phyloP scores from a whole-genome alignment of 2,797 vertebrate genomes.

The Rhinichthys osculus region DNA sequence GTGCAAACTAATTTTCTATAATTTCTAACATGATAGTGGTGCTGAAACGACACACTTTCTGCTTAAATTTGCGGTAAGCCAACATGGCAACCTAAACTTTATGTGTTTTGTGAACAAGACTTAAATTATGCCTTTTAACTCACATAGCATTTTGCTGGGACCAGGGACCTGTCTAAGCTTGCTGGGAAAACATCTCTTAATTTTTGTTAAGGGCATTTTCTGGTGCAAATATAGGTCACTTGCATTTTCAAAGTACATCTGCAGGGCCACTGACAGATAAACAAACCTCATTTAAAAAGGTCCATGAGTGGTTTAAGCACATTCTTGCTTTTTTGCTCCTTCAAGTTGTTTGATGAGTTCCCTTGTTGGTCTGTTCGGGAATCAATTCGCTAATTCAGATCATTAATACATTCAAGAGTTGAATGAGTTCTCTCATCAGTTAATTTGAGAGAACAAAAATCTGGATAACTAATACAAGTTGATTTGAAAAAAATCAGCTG shows the following conservation, averaged over 20 bases:
- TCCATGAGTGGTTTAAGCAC: conserved; percentile 10
- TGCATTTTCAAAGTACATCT: conserved; percentile 59
- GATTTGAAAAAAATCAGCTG: background rate
- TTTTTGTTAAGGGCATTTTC: conserved; percentile 58
- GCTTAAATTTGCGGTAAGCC: background rate
- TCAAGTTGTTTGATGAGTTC: background rate
- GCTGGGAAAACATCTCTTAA: conserved; percentile 55
- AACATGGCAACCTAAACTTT: background rate
- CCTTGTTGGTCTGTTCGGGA: background rate
- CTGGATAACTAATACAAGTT: background rate
- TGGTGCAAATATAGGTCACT: conserved; percentile 60
- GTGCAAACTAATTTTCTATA: background rate
- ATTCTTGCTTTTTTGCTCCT: background rate
- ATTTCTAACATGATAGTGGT: background rate
- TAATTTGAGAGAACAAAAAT: background rate
- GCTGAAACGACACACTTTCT: background rate
- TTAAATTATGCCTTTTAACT: conserved; percentile 34
- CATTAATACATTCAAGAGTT: background rate
- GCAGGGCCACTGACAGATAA: conserved; percentile 57
- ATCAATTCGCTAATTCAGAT: conserved; percentile 9
- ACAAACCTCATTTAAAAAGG: conserved; percentile 62
- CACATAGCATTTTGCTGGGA: conserved; percentile 56
- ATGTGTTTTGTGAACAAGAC: background rate
- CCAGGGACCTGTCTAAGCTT: conserved; percentile 20
- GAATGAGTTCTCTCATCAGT: background rate